Evolutionary conservation across 2,888 invertebrate species (phyloP).

Genomic region (Nemotelus pantherinus): DNA sequence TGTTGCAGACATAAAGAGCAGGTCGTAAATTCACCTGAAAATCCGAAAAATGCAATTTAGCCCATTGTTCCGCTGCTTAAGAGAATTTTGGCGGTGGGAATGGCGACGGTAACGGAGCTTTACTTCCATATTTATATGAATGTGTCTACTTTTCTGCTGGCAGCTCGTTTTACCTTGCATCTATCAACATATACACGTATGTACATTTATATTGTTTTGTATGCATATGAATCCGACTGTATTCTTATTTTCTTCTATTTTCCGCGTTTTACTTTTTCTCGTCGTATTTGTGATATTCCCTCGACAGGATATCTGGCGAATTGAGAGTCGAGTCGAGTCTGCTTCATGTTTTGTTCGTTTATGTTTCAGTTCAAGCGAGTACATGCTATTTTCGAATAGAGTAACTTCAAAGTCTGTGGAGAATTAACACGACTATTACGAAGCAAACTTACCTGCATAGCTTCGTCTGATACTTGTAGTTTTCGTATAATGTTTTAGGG

Average conservation of each 20-base stretch:
- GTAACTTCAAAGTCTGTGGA: slow-evolving; percentile 30
- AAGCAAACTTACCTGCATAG: not conserved
- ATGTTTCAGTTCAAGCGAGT: not conserved
- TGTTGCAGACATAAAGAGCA: slow-evolving; percentile 38
- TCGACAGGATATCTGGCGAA: not conserved
- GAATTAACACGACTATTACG: slow-evolving; percentile 44
- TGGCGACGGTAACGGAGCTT: not conserved
- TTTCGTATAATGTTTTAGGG: too few relatives aligned
- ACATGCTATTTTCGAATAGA: slow-evolving; percentile 14
- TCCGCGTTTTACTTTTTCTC: slow-evolving; percentile 1
- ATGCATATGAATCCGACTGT: slow-evolving; percentile 6
- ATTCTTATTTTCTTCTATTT: not conserved
- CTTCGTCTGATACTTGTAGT: too few relatives aligned
- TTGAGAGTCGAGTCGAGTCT: not conserved
- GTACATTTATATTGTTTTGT: not conserved
- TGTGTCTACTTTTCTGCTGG: slow-evolving; percentile 2
- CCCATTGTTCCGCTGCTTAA: slow-evolving; percentile 39
- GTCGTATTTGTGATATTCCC: slow-evolving; percentile 25
- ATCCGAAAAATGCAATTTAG: slow-evolving; percentile 42
- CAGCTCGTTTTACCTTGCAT: not conserved
- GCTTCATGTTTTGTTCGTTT: not conserved
- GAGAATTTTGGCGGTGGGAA: not conserved
- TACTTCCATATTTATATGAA: slow-evolving; percentile 14
- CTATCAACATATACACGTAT: too few relatives aligned
- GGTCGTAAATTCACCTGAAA: slow-evolving; percentile 44